Evolutionary conservation across 2,113 vertebrate species (phyloP), one percentile per base, ranked within the genome.

Genomic region (Turnix velox): DNA sequence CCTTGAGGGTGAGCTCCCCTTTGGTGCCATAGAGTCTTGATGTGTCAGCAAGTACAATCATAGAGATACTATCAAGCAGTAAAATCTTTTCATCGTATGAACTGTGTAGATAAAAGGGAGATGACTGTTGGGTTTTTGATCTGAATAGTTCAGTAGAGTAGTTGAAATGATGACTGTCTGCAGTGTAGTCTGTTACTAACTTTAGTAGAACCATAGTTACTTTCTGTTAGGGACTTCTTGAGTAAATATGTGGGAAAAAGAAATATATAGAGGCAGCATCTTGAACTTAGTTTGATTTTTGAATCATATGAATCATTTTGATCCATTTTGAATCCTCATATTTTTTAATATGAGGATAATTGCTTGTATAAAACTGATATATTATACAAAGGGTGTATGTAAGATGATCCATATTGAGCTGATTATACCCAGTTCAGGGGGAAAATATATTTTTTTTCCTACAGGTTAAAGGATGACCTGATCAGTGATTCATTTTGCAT

Each of bases 61-160:
- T 48, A 7, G 17, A 55, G 68, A 68, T 65, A 20, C 35, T 71
- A 92, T 92, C 92, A 86, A 54, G 69, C 90, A 85, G 93, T 97
- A 94, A 93, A 94, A 83, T 87, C 87, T 84, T 95, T 93, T 96
- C 22, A 20, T 54, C 69, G 82, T 18, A 9, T 93, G 77, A 66
- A 40, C 77, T 83, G 2, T 66, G 42, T 3, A 87, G 91, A 88
- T 90, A 86, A 86, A 79, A 35, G 63, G 45, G 72, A 69, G 67
- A 37, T 49, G 30, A 35, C 66, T 87, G 13, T 85, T 84, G 73
- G 39, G 10, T 72, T 72, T 85, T 95, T 76, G 77, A 31, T 76
- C 74, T 91, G 83, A 87, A 77, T 66, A 92, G 68, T 67, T 68
- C 24, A 17, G 58, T 77, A 58, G 28, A 79, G 63, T 48, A 68